Evolutionary conservation across 2,113 vertebrate genomes (phyloP), one percentile per base, ranked within the genome.

Genomic region (Peromyscus californicus): DNA sequence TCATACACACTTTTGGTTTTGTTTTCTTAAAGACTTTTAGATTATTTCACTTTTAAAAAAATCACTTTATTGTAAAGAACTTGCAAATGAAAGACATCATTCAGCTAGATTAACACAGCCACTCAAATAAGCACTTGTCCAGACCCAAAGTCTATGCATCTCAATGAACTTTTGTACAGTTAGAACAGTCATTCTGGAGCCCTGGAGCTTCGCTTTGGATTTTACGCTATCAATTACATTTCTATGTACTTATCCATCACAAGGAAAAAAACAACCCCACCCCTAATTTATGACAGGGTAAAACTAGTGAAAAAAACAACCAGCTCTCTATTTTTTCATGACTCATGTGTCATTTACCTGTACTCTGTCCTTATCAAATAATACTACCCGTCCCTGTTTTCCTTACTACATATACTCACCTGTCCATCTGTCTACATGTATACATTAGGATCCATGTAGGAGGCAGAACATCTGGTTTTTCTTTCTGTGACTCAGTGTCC

Each of bases 1-100:
- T 67, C 24, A 92, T 4, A 82, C 21, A 90, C 39, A 57, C 36
- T 39, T 94, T 93, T 84, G 24, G 42, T 78, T 88, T 70, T 42
- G 6, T 82, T 80, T 93, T 92, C 26, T 90, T 86, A 69, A 93
- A 82, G 51, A 89, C 8, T 51, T 51, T 95, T 79, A 84, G 19
- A 31, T 22, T 72, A n/a, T 74, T 33, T 89, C 51, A 51, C 51
- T 9, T 51, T 51, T 1, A 51, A 51, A 51, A 51, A 51, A 51
- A 51, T 65, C 15, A 45, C 82, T 85, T 85, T 85, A 85, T 85
- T 85, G 26, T 85, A 65, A 63, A 85, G 59, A 63, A 84, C n/a
- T 84, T 84, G 59, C 59, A 84, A 19, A 85, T 45, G 17, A 65
- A 65, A 63, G 82, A 31, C 16, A 65, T 29, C 82, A 63, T 31